Evolutionary conservation across 2,888 invertebrate species (phyloP).

Genomic region (Furcula furcula): DNA sequence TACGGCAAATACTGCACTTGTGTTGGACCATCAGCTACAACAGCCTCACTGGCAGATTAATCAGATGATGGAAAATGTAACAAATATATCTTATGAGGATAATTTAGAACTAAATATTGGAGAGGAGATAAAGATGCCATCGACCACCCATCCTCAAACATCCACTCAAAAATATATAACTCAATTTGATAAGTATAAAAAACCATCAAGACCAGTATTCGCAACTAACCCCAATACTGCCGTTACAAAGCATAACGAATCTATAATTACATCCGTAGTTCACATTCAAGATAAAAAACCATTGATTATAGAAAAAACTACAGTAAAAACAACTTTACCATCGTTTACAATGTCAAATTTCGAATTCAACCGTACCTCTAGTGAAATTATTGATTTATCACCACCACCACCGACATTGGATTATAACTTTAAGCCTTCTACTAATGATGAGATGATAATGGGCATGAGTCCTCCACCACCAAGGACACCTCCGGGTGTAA

Average conservation of each 20-base stretch:
- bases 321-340: conserved; percentile 54
- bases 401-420: conserved; percentile 74
- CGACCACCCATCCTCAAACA: conserved; percentile 33
- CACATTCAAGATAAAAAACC: conserved; percentile 73
- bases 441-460: conserved; percentile 76
- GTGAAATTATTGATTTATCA: conserved; percentile 73
- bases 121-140: conserved; percentile 56
- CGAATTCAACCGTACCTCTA: conserved; percentile 55
- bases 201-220: conserved; percentile 46
- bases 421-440: conserved; percentile 67
- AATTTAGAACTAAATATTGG: conserved; percentile 68
- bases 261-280: conserved; percentile 75
- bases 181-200: conserved; percentile 44
- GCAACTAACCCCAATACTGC: conserved; percentile 41
- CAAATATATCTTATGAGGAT: conserved; percentile 67
- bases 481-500: conserved; percentile 47
- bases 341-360: conserved; percentile 55
- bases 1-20: conserved; percentile 50
- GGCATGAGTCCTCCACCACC: conserved; percentile 80
- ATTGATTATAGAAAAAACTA: conserved; percentile 55
- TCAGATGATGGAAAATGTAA: conserved; percentile 64
- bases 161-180: conserved; percentile 35
- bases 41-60: conserved; percentile 79
- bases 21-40: conserved; percentile 69
- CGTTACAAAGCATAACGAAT: conserved; percentile 46